Base-by-base conservation (phyloP, 1,140 invertebrate genomes). In the Nasonia giraulti region DNA sequence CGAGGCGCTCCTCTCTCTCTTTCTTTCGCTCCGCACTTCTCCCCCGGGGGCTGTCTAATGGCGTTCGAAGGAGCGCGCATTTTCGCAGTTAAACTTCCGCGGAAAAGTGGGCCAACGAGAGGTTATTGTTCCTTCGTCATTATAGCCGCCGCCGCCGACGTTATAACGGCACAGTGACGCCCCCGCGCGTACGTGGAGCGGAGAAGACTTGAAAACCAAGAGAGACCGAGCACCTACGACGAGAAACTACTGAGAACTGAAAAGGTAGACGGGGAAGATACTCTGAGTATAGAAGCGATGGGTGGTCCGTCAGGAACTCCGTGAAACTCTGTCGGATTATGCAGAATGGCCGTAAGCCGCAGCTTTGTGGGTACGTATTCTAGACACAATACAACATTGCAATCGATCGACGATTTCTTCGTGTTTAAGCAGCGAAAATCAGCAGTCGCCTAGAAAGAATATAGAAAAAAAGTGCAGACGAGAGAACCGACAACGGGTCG, bases 41-140 rank as follows among this genome's bases (percentile, higher is more conserved):
- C 66, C 37, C 66, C 71, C 37, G 79, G 31, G 79, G 31, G 17
- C n/a, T 80, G 33, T 17, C 62, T 80, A 80, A 80, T 80, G 79
- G 79, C 62, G 40, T 55, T 62, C 76, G 7, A 31, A 78, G 76
- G 0, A 78, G 33, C 33, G 79, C 77, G 77, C 79, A 47, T 80
- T 80, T 80, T 20, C 79, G 66, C 79, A 66, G 79, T 80, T 71
- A 80, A 80, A 80, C 79, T 80, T 80, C 79, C 79, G 79, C 66
- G 37, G 40, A 80, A 80, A 80, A 80, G 79, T 80, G 37, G 79
- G 79, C 79, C 79, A 71, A 69, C 79, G 79, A 71, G 79, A 80
- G 79, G 79, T 69, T 80, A 80, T 80, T 80, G 79, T 80, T 80
- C 79, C 62, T 47, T 44, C 17, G 66, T 66, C 23, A 66, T 66